Evolutionary conservation across 2,888 invertebrate species (phyloP), one percentile per base, ranked within the genome.

Genomic region (Cosmopolites sordidus): DNA sequence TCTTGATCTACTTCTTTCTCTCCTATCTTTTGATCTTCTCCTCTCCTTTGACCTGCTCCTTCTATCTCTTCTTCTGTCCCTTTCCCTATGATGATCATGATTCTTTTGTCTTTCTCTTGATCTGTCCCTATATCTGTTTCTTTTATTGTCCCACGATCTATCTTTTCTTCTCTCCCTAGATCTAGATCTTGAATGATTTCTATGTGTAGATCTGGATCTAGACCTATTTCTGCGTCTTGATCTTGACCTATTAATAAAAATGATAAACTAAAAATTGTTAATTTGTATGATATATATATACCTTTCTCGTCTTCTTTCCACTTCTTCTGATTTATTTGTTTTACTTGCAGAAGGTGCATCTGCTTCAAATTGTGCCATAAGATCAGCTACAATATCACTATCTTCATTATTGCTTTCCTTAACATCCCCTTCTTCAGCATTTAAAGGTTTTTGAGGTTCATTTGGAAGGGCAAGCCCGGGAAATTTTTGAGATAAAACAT

Each of bases 281-380:
- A 47, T 40, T 8, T 40, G 38, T 38, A 27, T 22, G 16, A 38
- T 6, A 27, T 14, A 40, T 6, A 33, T 17, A 44, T 53, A 58
- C 59, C 60, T 45, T 59, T 55, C 48, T 47, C 41, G 49, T 50
- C 42, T 56, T 58, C 22, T 68, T 64, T 42, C 39, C 51, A 52
- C 49, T 59, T 66, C 66, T 43, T 49, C 51, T 47, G 61, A 60
- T 54, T 43, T 53, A 58, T 57, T 61, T 1, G 44, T 51, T 14
- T 62, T 58, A 15, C 58, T 65, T 27, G 76, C 73, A 4, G 86
- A 86, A 1, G 91, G 91, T 1, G 91, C 92, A 17, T 91, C 74
- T 2, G 91, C 88, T 74, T 92, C 92, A 45, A 93, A 75, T 59
- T 88, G 87, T 14, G 90, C 85, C 90, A 92, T 90, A 1, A 89